phyloP scores from a whole-genome alignment of 1,140 invertebrate genomes.

The Coenobita brevimanus region DNA sequence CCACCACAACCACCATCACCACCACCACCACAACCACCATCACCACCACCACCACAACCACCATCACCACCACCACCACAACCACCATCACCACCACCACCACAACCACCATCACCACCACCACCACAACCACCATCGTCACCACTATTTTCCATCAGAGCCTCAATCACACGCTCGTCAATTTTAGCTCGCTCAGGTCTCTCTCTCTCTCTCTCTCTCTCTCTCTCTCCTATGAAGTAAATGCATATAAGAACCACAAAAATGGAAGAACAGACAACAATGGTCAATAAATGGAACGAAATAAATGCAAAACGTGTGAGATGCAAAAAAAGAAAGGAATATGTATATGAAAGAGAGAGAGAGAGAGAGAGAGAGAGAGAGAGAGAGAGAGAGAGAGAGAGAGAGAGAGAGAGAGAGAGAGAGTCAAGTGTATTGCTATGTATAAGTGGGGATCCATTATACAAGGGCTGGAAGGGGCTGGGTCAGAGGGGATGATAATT shows the following conservation, averaged over 20 bases:
- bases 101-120: too few relatives aligned
- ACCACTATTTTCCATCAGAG: neutral
- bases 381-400: too few relatives aligned
- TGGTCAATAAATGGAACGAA: too few relatives aligned
- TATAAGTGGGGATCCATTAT: constrained; percentile 60
- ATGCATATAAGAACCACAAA: too few relatives aligned
- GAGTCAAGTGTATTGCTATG: constrained; percentile 50
- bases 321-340: too few relatives aligned
- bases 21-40: neutral
- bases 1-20: too few relatives aligned
- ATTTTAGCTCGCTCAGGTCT: neutral
- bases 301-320: too few relatives aligned
- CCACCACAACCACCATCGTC: neutral
- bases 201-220: neutral
- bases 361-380: neutral
- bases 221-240: too few relatives aligned
- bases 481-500: neutral
- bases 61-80: neutral
- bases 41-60: too few relatives aligned
- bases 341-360: too few relatives aligned
- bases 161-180: neutral
- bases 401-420: neutral
- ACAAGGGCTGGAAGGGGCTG: neutral
- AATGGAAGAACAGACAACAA: too few relatives aligned
- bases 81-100: neutral